A percentile compares a stretch with the other conserved stretches of the same genome.
phyloP scores from a whole-genome alignment of 2,888 invertebrate species.

The Drosophila mettleri region DNA sequence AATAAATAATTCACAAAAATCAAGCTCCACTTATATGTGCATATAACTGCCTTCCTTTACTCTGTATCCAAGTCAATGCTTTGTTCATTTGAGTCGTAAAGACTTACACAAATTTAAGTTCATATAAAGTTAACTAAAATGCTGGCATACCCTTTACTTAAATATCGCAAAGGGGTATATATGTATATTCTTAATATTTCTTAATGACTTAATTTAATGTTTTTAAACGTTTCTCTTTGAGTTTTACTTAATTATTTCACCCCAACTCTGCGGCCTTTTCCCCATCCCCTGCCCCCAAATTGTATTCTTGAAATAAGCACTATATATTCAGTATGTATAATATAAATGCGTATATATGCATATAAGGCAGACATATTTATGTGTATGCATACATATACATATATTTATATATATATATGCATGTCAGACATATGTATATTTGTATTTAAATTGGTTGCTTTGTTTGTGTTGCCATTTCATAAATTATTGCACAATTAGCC shows the following conservation, averaged over 20 bases:
- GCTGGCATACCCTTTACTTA: not conserved
- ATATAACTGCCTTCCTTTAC: too few relatives aligned
- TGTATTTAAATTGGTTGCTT: conserved; percentile 40
- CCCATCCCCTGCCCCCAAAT: not conserved
- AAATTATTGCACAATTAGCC: conserved; percentile 77
- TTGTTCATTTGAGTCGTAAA: too few relatives aligned
- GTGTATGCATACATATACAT: not conserved
- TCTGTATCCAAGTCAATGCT: too few relatives aligned
- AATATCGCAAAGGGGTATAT: not conserved
- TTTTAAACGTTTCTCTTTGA: conserved; percentile 21
- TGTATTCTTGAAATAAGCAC: conserved; percentile 6
- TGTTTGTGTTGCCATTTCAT: conserved; percentile 59
- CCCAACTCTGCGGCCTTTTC: conserved; percentile 2
- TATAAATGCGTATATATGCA: not conserved
- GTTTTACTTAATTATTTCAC: conserved; percentile 24
- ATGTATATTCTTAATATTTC: not conserved
- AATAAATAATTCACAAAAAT: too few relatives aligned
- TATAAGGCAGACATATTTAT: not conserved
- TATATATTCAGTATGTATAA: not conserved
- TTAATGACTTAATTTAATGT: conserved; percentile 31
- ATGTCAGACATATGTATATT: not conserved
- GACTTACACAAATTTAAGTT: not conserved
- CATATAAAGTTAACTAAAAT: not conserved
- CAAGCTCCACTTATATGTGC: too few relatives aligned
- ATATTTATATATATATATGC: conserved; percentile 15